Evolutionary conservation across 2,888 invertebrate species (phyloP).

Genomic region (Bellardia pandia): DNA sequence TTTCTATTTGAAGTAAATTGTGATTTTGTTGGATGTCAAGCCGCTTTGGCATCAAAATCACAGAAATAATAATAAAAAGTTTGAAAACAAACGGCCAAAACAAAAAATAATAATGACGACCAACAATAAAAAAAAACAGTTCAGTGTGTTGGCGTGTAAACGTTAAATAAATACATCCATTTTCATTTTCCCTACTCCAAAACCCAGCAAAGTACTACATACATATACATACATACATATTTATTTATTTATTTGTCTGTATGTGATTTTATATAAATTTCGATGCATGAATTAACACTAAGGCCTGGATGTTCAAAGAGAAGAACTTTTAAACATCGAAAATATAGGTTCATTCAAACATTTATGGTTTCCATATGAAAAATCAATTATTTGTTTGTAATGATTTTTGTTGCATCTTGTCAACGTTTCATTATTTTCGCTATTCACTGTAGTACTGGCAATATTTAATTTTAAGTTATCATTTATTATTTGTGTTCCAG

Average conservation of each 20-base stretch:
- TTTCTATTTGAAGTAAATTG: conserved; percentile 27
- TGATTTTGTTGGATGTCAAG: conserved; percentile 15
- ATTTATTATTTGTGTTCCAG: too few relatives aligned
- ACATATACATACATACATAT: not conserved
- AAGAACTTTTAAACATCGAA: too few relatives aligned
- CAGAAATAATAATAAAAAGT: not conserved
- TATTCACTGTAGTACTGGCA: too few relatives aligned
- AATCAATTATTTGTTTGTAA: too few relatives aligned
- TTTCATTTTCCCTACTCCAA: not conserved
- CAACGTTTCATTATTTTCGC: too few relatives aligned
- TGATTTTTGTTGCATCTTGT: too few relatives aligned
- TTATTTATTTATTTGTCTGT: conserved; percentile 3
- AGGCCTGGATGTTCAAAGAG: not conserved
- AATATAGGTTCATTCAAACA: too few relatives aligned
- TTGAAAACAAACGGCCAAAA: conserved; percentile 23
- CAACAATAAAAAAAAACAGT: conserved; percentile 24
- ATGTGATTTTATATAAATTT: conserved; percentile 22
- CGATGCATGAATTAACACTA: conserved; percentile 10
- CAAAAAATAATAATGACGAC: not conserved
- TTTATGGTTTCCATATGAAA: too few relatives aligned
- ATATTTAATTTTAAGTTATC: too few relatives aligned
- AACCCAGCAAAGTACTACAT: not conserved
- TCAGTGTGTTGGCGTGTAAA: conserved; percentile 62
- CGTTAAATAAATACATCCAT: conserved; percentile 42
- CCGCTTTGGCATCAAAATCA: not conserved